Conservation (phyloP, 2,888 invertebrate species). For the Heteropelma amictum region DNA sequence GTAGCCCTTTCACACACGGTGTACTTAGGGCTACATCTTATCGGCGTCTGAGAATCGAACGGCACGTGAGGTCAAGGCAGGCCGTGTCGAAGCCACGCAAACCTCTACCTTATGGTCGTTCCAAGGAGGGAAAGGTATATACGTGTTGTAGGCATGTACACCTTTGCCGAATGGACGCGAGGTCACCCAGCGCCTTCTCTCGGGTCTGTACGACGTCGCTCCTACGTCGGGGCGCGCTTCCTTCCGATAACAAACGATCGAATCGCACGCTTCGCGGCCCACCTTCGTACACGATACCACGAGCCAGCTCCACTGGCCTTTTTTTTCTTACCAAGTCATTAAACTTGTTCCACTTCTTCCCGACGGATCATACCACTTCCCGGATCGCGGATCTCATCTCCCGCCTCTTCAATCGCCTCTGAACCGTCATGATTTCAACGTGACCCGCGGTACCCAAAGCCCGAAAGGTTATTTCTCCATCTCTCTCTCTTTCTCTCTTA, state of each 20-base stretch:
- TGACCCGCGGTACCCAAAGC: not conserved
- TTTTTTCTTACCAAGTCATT: slow-evolving; percentile 44
- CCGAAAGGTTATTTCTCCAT: not conserved
- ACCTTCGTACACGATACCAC: slow-evolving; percentile 24
- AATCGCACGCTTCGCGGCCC: slow-evolving; percentile 59
- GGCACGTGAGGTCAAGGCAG: slow-evolving; percentile 69
- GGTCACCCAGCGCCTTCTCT: slow-evolving; percentile 52
- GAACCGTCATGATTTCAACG: slow-evolving; percentile 13
- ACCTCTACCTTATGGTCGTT: slow-evolving; percentile 40
- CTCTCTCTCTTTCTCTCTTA: not conserved
- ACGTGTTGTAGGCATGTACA: too few relatives aligned
- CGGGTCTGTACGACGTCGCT: slow-evolving; percentile 26
- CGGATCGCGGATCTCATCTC: slow-evolving; percentile 21
- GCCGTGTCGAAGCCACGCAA: slow-evolving; percentile 65
- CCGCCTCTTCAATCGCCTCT: slow-evolving; percentile 1
- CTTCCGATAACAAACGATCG: slow-evolving; percentile 66
- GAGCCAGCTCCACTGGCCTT: slow-evolving; percentile 33
- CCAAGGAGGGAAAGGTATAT: slow-evolving; percentile 17
- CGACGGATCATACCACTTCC: slow-evolving; percentile 21
- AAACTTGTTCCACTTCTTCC: slow-evolving; percentile 40
- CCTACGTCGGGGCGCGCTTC: slow-evolving; percentile 54
- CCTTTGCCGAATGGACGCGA: slow-evolving; percentile 56
- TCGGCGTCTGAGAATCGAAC: slow-evolving; percentile 61
- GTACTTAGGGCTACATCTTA: slow-evolving; percentile 62
- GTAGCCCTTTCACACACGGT: slow-evolving; percentile 56